Base-by-base conservation (phyloP, 2,888 invertebrate genomes). In the Aspidapion aeneum region DNA sequence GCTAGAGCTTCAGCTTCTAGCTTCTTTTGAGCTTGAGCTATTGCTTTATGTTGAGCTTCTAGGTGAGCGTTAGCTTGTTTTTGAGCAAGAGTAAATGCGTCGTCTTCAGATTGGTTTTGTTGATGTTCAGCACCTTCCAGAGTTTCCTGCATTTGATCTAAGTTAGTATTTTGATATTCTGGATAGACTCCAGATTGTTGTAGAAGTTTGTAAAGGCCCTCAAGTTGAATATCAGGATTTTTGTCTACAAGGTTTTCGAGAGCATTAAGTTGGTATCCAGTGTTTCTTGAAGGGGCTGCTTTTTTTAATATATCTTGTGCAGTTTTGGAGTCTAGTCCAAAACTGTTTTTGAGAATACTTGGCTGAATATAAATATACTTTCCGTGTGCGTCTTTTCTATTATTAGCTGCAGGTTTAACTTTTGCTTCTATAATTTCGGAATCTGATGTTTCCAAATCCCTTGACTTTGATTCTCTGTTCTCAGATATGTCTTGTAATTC, bases 171-270 rank as follows among this genome's bases (percentile, higher is more conserved):
- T 17, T 19, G 18, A 7, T 52, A 7, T 18, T 5, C 52, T 18
- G 52, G 19, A 19, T 9, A 17, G 17, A 52, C 52, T 18, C 19
- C 52, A 75, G 57, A 64, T 63, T 69, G 18, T 21, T 69, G 60
- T 54, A 84, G 69, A 2, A 85, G 71, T 62, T 81, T 79, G 54
- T 82, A 81, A 1, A 85, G 74, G 1, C 83, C 84, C 68, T 83
- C 78, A 18, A 85, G 76, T 73, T 85, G 84, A 61, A 80, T 79
- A 5, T 77, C 77, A 0, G 84, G 83, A 1, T 80, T 77, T 72
- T 83, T 82, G 18, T 83, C 84, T 22, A 85, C 74, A 5, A 85
- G 71, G 0, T 81, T 76, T 52, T 79, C 80, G 0, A 85, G 72
- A n/a, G 81, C 81, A 51, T 80, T 75, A 9, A 84, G 78, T 55